Conservation (phyloP, 2,113 vertebrate species). For the Myrmecobius fasciatus region DNA sequence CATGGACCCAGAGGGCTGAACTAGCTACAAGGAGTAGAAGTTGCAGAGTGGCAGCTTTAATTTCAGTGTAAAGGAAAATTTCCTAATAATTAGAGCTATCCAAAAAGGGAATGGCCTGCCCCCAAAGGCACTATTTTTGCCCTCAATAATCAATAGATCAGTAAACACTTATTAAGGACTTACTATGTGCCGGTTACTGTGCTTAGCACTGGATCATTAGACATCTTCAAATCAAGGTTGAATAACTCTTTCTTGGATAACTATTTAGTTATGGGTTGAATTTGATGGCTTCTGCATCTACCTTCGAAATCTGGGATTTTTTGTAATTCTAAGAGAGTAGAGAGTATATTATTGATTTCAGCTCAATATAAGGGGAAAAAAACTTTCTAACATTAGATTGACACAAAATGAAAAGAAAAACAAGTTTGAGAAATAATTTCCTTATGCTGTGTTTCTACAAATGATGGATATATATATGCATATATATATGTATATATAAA, state of each 20-base stretch:
- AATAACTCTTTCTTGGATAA: neutral
- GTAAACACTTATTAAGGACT: neutral
- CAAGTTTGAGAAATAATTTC: neutral
- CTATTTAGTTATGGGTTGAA: neutral
- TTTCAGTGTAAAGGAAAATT: neutral
- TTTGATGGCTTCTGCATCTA: neutral
- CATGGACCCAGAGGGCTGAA: neutral
- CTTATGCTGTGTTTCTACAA: neutral
- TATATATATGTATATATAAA: too few relatives aligned
- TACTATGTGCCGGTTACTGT: neutral
- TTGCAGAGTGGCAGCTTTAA: neutral
- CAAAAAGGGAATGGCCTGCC: neutral
- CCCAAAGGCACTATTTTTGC: neutral
- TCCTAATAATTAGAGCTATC: neutral
- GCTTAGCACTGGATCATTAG: neutral
- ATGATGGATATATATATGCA: neutral
- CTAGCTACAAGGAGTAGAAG: neutral
- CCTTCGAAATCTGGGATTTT: neutral
- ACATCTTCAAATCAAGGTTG: neutral
- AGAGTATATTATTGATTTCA: neutral
- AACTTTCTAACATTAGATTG: neutral
- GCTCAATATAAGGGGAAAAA: neutral
- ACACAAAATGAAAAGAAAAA: neutral
- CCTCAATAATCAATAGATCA: neutral
- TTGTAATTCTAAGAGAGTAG: neutral